Percentiles rank a stretch among this genome's conserved stretches.
These are phyloP conservation scores for Chelonoidis abingdonii DNA, from an alignment of 2,113 vertebrate genomes.

Conservation along the genomic window DNA sequence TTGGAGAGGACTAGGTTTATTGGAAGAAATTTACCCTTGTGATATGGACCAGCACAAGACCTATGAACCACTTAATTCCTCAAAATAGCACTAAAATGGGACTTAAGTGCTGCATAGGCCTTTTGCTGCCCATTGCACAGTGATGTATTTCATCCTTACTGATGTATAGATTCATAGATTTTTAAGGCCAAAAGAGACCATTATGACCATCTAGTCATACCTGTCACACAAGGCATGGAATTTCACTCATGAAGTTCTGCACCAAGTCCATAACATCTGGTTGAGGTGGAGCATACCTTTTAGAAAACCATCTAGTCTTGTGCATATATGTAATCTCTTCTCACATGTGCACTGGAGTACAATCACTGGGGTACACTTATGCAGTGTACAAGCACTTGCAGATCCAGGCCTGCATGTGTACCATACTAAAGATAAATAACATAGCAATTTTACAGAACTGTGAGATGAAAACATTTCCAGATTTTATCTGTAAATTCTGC, in stretches of 20 bases:
- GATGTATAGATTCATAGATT: neutral
- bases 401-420: neutral
- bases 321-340: neutral
- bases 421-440: neutral
- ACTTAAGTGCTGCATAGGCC: neutral
- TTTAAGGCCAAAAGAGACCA: neutral
- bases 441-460: neutral
- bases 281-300: neutral
- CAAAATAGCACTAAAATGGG: neutral
- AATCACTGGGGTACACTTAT: neutral
- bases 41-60: neutral
- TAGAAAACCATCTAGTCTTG: neutral
- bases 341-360: neutral
- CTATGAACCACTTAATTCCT: neutral
- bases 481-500: neutral
- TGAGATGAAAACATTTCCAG: neutral
- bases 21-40: neutral
- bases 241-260: neutral
- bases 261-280: neutral
- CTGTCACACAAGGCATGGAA: neutral
- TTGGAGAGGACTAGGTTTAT: neutral
- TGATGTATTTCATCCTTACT: neutral
- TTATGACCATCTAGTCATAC: neutral
- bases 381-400: neutral
- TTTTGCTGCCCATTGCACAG: neutral